phyloP scores from a whole-genome alignment of 2,113 vertebrate species.

The Epinephelus cyanopodus region DNA sequence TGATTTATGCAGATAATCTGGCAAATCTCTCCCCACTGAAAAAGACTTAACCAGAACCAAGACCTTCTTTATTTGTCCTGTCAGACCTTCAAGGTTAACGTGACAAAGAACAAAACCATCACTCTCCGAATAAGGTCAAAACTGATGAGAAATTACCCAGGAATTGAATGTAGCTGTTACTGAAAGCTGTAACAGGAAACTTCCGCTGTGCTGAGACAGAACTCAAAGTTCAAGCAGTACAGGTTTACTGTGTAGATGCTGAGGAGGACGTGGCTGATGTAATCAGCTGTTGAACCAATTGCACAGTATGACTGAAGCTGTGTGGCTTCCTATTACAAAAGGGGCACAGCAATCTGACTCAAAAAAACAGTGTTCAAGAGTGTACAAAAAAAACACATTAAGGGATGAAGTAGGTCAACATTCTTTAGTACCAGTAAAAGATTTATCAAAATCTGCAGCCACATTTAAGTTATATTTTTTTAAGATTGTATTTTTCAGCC shows the following conservation, averaged over 20 bases:
- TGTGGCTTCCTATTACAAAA: too few relatives aligned
- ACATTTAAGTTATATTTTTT: too few relatives aligned
- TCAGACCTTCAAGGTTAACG: neutral
- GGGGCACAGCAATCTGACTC: too few relatives aligned
- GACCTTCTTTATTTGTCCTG: neutral
- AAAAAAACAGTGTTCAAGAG: neutral
- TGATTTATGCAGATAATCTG: neutral
- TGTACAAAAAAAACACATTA: neutral
- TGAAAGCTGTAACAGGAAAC: conserved; percentile 7
- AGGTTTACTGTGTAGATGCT: neutral
- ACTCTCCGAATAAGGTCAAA: neutral
- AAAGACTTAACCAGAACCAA: neutral
- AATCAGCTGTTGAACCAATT: neutral
- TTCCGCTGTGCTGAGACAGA: neutral
- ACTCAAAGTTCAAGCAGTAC: neutral
- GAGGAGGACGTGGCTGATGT: neutral
- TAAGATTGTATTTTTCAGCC: too few relatives aligned
- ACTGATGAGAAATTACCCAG: neutral
- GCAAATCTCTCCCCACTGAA: too few relatives aligned
- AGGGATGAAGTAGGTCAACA: too few relatives aligned
- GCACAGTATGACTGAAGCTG: too few relatives aligned
- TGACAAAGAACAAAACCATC: neutral
- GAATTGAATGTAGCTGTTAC: neutral
- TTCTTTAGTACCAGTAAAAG: neutral
- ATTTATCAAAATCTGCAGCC: neutral